Evolutionary conservation across 2,797 vertebrate genomes (phyloP).

Genomic region (Chaetodon trifasciatus): DNA sequence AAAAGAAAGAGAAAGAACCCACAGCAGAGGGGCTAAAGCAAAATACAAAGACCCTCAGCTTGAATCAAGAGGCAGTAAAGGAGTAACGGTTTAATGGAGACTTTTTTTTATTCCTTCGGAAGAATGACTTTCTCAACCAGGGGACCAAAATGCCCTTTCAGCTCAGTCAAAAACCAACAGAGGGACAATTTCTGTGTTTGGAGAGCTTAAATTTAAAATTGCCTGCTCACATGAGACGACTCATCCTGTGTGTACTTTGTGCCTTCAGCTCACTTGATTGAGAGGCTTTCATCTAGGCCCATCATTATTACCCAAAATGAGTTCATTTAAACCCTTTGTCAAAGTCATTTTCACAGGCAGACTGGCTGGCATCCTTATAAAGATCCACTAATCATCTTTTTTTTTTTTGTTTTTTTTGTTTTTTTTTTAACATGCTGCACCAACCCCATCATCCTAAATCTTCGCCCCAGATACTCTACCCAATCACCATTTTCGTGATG

Average conservation of each 20-base stretch:
- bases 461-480: constrained; percentile 17
- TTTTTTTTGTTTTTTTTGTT: background rate
- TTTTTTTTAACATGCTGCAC: constrained; percentile 3
- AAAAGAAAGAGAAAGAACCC: background rate
- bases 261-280: constrained; percentile 45
- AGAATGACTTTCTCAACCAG: constrained; percentile 28
- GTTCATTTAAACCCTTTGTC: constrained; percentile 67
- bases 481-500: constrained; percentile 34
- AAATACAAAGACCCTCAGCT: constrained; percentile 30
- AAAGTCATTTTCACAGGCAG: constrained; percentile 52
- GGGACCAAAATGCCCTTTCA: constrained; percentile 40
- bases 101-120: constrained; percentile 18
- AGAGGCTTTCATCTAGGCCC: constrained; percentile 59
- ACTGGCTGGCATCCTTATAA: constrained; percentile 46
- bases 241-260: constrained; percentile 32
- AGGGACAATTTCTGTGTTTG: constrained; percentile 42
- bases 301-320: constrained; percentile 50
- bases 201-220: constrained; percentile 43
- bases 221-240: constrained; percentile 24
- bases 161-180: constrained; percentile 50
- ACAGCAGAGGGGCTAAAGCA: constrained; percentile 6
- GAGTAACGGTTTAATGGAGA: constrained; percentile 32
- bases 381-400: constrained; percentile 40
- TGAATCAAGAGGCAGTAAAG: constrained; percentile 31
- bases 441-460: background rate